Base-by-base conservation (phyloP, 2,888 invertebrate genomes). In the Cyaniris semiargus region DNA sequence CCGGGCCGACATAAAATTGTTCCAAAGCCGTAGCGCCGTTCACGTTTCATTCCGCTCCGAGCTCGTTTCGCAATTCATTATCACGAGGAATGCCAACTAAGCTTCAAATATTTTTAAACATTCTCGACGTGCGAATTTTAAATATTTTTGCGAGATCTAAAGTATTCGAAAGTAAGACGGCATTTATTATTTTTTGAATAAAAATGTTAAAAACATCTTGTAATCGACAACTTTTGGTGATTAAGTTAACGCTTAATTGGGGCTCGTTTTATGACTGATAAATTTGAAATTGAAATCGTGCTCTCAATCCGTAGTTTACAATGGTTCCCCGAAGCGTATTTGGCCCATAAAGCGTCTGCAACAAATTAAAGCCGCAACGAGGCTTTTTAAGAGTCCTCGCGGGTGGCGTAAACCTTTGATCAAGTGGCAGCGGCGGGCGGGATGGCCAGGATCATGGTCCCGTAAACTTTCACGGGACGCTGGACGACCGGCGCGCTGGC, bases 391-490 rank as follows among this genome's bases (percentile, higher is more conserved):
- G 48, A 74, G 74, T 74, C 72, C 72, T 72, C 15, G 15, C 27
- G 74, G 74, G 72, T 44, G 23, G 74, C 31, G 21, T 82, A 80
- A 76, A 80, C 87, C 93, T 93, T 93, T 93, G 92, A 93, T 92
- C 90, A 86, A 84, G 83, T 84, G 83, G 86, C 60, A 8, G 85
- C 60, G 21, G 85, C 86, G 87, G 86, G 88, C 88, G 78, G 86
- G 86, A 84, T 83, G 83, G 81, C 66, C 66, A 85, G 86, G 88
- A 88, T 89, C 91, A 89, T 86, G 88, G 84, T 88, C 86, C 87
- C 86, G 89, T 89, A 90, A 92, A 90, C 89, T 90, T 92, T 93
- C 85, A 91, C 93, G 93, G 91, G 90, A 92, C 91, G 88, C 89
- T 90, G 89, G 89, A 87, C 89, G 86, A 89, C 91, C 74, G 48